phyloP scores from a whole-genome alignment of 2,113 vertebrate genomes.

The Azemiops feae region DNA sequence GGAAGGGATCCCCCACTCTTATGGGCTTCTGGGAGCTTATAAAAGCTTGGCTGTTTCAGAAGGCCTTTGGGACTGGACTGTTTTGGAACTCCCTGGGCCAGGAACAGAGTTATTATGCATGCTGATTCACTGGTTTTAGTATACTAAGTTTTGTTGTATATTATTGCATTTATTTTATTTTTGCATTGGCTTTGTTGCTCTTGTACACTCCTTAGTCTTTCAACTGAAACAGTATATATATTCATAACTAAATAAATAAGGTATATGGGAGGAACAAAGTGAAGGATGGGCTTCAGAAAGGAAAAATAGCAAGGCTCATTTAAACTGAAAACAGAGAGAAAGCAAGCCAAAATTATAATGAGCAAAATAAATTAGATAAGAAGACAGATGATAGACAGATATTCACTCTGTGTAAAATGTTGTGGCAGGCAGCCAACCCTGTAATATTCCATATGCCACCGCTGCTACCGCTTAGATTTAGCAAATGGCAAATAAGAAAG shows the following conservation, averaged over 20 bases:
- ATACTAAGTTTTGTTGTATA: not conserved
- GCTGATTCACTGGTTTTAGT: not conserved
- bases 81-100: not conserved
- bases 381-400: not conserved
- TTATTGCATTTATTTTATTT: not conserved
- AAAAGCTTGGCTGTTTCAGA: not conserved
- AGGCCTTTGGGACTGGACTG: not conserved
- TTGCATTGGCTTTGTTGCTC: not conserved
- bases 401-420: slow-evolving; percentile 12
- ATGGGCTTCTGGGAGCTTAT: not conserved
- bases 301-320: not conserved
- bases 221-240: not conserved
- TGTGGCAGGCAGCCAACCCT: slow-evolving; percentile 30
- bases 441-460: slow-evolving; percentile 20
- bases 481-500: slow-evolving; percentile 8
- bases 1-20: not conserved
- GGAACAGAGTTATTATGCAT: not conserved
- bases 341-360: not conserved
- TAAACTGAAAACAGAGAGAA: not conserved
- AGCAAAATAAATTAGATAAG: not conserved
- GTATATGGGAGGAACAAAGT: too few relatives aligned
- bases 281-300: not conserved
- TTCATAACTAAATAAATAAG: not conserved
- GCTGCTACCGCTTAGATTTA: slow-evolving; percentile 6
- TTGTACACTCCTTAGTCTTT: not conserved